These are phyloP conservation scores for Dendrolimus houi DNA, from an alignment of 2,888 invertebrate species.

Conservation along the genomic window DNA sequence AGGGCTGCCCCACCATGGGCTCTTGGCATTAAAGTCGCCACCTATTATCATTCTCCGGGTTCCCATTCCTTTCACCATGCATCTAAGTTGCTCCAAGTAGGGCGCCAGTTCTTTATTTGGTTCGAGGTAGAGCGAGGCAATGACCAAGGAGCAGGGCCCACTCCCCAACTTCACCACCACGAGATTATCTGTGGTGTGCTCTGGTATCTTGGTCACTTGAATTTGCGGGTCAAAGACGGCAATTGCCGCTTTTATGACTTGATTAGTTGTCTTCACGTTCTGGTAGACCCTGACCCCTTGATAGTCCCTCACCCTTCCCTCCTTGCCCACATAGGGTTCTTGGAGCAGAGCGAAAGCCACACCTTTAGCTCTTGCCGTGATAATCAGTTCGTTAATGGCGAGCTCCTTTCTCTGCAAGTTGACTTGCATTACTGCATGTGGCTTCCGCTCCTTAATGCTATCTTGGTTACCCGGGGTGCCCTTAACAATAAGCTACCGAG, in stretches of 20 bases:
- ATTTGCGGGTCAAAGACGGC: not conserved
- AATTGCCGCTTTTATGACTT: not conserved
- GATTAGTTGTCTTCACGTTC: not conserved
- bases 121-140: not conserved
- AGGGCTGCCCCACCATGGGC: too few species aligned
- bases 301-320: not conserved
- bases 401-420: not conserved
- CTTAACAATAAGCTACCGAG: not conserved
- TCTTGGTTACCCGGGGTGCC: not conserved
- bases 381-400: not conserved
- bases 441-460: not conserved
- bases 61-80: not conserved
- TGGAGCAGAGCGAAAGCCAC: not conserved
- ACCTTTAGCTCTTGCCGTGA: not conserved
- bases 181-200: not conserved
- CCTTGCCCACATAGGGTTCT: not conserved
- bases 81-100: not conserved
- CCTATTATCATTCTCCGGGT: too few species aligned
- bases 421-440: not conserved
- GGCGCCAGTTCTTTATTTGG: not conserved
- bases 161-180: not conserved
- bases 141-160: not conserved
- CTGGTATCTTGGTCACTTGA: not conserved
- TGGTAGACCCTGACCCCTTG: not conserved
- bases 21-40: too few species aligned